Base-by-base conservation (phyloP, 2,113 vertebrate species). In the Eidolon helvum region DNA sequence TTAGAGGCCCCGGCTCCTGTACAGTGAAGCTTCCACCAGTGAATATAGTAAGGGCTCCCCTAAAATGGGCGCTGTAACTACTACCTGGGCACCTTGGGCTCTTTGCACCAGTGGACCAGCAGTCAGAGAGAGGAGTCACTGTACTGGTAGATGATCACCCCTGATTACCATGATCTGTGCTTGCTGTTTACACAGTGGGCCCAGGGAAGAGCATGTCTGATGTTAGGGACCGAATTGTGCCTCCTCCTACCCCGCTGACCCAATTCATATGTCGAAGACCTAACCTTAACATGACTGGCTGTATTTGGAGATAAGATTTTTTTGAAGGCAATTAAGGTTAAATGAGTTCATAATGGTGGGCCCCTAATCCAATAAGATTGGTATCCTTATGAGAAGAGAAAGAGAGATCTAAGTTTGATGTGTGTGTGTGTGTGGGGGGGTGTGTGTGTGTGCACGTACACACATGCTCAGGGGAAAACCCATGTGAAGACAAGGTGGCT, bases 231-330 rank as follows among this genome's bases (percentile, higher is more conserved):
- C 16, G 43, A 77, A 11, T 48, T 2, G 24, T 40, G 57, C 55
- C 19, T 48, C 19, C 7, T 35, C 21, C 8, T 1, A 63, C 55
- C 21, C 8, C 8, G 4, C 15, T 22, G 0, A 6, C n/a, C 22
- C 74, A 55, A 33, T 53, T 35, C 63, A 21, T 63, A n/a, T 7
- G 7, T 40, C 55, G 33, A 66, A 33, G 48, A 40, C 8, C 28
- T 45, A 53, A 43, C 24, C 28, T 40, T 4, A 43, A 19, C 12
- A 5, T 79, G 72, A 38, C 45, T 79, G 72, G 33, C 45, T 65
- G 11, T 24, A 66, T 68, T 85, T 78, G n/a, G 48, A 80, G 57
- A 74, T 5, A 30, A 7, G 19, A 28, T n/a, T 50, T 61, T 61
- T 85, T 55, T 28, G 65, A 38, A 59, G 33, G 45, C 22, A 63